Percentiles rank a stretch among this genome's conserved stretches.
Conservation (phyloP, 2,797 vertebrate species). For the Micrastur ruficollis region DNA sequence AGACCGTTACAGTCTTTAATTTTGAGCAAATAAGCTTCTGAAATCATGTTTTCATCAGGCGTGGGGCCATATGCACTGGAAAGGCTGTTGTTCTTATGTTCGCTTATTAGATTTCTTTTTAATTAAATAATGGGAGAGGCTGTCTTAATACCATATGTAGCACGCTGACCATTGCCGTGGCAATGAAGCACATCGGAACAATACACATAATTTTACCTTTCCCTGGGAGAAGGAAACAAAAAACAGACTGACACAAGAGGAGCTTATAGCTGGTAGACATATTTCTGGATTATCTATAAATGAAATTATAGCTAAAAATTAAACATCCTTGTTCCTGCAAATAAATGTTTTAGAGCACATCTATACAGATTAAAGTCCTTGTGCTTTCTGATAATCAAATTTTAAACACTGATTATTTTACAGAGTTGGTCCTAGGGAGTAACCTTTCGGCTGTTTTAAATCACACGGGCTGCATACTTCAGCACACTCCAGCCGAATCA, state of each 20-base stretch:
- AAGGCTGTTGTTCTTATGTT: neutral
- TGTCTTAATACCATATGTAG: neutral
- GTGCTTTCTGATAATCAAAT: neutral
- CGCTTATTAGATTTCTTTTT: neutral
- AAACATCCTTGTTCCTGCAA: slow-evolving; percentile 28
- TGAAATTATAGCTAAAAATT: neutral
- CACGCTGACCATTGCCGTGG: neutral
- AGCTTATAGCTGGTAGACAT: neutral
- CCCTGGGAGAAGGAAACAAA: neutral
- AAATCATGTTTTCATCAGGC: neutral
- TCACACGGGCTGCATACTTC: neutral
- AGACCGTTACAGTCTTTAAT: neutral
- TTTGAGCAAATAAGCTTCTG: neutral
- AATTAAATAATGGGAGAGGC: slow-evolving; percentile 38
- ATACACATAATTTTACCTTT: neutral
- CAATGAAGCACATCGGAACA: neutral
- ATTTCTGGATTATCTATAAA: slow-evolving; percentile 23
- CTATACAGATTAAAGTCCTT: neutral
- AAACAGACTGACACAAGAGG: neutral
- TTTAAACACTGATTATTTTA: neutral
- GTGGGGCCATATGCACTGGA: neutral
- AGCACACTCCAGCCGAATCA: neutral
- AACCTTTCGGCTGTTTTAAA: neutral
- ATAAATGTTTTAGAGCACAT: neutral
- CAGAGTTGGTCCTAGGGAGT: neutral